phyloP scores from a whole-genome alignment of 2,888 invertebrate species.

The Drosophila neotestacea region DNA sequence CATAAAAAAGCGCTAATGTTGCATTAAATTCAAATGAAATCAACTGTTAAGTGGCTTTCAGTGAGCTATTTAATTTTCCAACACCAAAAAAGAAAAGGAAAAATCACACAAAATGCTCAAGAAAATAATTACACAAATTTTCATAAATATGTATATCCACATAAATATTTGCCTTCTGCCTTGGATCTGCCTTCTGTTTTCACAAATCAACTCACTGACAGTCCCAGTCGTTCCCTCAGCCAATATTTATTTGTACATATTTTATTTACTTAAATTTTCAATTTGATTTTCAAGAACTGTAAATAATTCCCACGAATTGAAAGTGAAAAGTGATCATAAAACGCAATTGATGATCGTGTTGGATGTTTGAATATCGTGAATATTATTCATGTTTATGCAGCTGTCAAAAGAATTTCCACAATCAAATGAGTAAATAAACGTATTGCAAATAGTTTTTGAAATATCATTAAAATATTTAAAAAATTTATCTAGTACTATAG shows the following conservation, averaged over 20 bases:
- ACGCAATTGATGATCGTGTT: conserved; percentile 31
- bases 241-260: conserved; percentile 54
- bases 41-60: conserved; percentile 79
- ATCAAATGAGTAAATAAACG: conserved; percentile 20
- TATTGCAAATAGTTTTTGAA: conserved; percentile 12
- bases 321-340: conserved; percentile 41
- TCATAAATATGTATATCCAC: conserved; percentile 71
- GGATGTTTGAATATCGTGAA: conserved; percentile 33
- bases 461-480: neutral
- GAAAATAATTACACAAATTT: conserved; percentile 55
- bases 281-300: conserved; percentile 27
- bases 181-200: conserved; percentile 27
- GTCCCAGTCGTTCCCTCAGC: conserved; percentile 13
- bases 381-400: conserved; percentile 51
- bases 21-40: conserved; percentile 80
- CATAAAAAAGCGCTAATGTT: conserved; percentile 75
- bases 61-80: conserved; percentile 77
- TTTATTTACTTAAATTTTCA: conserved; percentile 43
- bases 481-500: too few relatives aligned
- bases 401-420: conserved; percentile 39
- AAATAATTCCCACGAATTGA: conserved; percentile 42
- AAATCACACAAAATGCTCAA: conserved; percentile 3
- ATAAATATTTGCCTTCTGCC: conserved; percentile 49
- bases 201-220: conserved; percentile 35
- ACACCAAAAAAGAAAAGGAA: conserved; percentile 38